These are phyloP conservation scores for Mesocentrotus franciscanus DNA, from an alignment of 53 echinoderm and acorn worm species.

Conservation along the genomic window DNA sequence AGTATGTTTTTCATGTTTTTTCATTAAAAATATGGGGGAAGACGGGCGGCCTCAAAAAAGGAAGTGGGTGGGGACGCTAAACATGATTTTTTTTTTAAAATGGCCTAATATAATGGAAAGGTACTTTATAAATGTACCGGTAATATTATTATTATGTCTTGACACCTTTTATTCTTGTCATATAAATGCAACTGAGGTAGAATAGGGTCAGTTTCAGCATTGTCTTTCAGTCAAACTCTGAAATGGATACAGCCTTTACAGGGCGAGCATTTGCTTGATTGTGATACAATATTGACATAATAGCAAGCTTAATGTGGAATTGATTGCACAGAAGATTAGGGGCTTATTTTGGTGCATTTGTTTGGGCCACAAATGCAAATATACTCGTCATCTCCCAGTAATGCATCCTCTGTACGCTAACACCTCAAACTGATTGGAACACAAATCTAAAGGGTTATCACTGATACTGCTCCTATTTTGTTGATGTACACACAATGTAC, in stretches of 20 bases:
- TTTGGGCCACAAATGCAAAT: slow-evolving; percentile 26
- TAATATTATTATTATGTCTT: too few relatives aligned
- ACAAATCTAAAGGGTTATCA: not conserved
- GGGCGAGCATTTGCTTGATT: not conserved
- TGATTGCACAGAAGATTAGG: slow-evolving; percentile 34
- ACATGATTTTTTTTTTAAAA: too few relatives aligned
- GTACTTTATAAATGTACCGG: too few relatives aligned
- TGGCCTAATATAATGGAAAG: too few relatives aligned
- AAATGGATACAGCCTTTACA: not conserved
- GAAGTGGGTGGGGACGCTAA: too few relatives aligned
- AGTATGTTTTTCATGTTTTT: too few relatives aligned
- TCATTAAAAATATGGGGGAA: too few relatives aligned
- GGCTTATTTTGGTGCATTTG: slow-evolving; percentile 20
- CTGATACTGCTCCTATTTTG: not conserved
- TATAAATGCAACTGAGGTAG: too few relatives aligned
- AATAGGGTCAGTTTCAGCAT: too few relatives aligned
- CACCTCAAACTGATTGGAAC: slow-evolving; percentile 1
- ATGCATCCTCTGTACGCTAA: slow-evolving; percentile 3
- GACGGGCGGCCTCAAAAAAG: too few relatives aligned
- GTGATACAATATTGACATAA: slow-evolving; percentile 1
- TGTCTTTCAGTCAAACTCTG: not conserved
- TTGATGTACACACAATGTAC: not conserved
- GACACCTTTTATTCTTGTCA: too few relatives aligned
- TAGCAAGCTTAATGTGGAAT: slow-evolving; percentile 50
- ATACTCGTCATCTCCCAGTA: slow-evolving; percentile 3